Conservation (phyloP, 2,888 invertebrate species). For the Nomada lathburiana region DNA sequence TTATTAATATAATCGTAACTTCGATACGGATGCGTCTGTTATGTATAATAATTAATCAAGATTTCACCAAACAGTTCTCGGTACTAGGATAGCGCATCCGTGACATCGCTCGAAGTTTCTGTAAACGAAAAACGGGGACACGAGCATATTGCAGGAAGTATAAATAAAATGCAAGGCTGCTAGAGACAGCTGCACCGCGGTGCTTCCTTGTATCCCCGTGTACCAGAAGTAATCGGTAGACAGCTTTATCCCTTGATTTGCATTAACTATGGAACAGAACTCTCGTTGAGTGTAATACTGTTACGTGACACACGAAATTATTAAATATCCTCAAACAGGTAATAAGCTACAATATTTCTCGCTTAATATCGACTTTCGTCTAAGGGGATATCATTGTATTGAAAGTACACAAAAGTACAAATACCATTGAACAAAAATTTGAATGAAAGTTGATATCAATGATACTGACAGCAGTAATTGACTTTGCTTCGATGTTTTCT, state of each 20-base stretch:
- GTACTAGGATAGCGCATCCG: conserved; percentile 24
- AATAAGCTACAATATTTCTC: no score
- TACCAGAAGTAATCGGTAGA: background rate
- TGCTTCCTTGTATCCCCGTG: conserved; percentile 54
- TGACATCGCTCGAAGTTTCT: conserved; percentile 49
- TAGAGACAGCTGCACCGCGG: conserved; percentile 72
- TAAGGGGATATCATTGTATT: no score
- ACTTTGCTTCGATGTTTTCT: no score
- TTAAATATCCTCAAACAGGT: no score
- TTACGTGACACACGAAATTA: no score
- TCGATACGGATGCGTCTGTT: no score
- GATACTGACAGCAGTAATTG: no score
- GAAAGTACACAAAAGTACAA: no score
- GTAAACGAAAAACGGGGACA: conserved; percentile 57
- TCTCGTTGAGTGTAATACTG: background rate
- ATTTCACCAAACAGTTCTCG: conserved; percentile 13
- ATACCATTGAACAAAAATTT: no score
- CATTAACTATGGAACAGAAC: conserved; percentile 8
- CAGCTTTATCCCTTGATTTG: conserved; percentile 30
- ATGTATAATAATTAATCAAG: background rate
- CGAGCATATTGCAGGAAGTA: conserved; percentile 70
- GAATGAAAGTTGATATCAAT: no score
- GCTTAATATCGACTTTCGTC: no score
- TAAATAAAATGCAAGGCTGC: conserved; percentile 71
- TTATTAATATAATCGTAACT: no score